These are phyloP conservation scores for Zosterops pallidus DNA, from an alignment of 2,113 vertebrate species.

Conservation along the genomic window DNA sequence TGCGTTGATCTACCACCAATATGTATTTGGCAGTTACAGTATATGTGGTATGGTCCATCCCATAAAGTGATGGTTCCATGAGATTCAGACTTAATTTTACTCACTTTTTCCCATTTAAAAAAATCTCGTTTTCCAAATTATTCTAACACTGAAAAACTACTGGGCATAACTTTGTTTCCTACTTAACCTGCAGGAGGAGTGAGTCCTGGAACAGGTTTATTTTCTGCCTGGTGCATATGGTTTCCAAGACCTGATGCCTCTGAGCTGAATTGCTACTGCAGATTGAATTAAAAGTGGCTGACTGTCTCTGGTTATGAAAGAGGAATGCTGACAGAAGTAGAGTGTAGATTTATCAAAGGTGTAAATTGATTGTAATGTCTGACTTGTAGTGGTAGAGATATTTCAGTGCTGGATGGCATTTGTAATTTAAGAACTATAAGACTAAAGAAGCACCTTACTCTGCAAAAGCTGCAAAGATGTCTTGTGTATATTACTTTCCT, in stretches of 20 bases:
- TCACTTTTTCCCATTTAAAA: not conserved
- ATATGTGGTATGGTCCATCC: not conserved
- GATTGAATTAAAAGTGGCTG: not conserved
- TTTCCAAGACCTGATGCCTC: not conserved
- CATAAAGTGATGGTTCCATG: not conserved
- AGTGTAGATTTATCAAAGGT: not conserved
- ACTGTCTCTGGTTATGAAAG: not conserved
- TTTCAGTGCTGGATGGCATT: not conserved
- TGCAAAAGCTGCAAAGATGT: not conserved
- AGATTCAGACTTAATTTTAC: not conserved
- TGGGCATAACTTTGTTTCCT: not conserved
- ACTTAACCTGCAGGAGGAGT: not conserved
- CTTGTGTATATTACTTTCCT: not conserved
- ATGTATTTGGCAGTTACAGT: not conserved
- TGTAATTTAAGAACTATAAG: not conserved
- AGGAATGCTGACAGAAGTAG: not conserved
- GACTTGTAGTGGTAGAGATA: not conserved
- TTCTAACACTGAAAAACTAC: not conserved
- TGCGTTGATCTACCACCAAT: not conserved
- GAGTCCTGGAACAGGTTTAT: not conserved
- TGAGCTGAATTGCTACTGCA: not conserved
- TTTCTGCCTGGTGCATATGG: not conserved
- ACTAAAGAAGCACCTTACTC: not conserved
- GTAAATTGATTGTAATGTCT: not conserved
- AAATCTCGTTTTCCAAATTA: not conserved